Evolutionary conservation across 2,797 vertebrate species (phyloP), one percentile per base, ranked within the genome.

Genomic region (Lepus oiostolus): DNA sequence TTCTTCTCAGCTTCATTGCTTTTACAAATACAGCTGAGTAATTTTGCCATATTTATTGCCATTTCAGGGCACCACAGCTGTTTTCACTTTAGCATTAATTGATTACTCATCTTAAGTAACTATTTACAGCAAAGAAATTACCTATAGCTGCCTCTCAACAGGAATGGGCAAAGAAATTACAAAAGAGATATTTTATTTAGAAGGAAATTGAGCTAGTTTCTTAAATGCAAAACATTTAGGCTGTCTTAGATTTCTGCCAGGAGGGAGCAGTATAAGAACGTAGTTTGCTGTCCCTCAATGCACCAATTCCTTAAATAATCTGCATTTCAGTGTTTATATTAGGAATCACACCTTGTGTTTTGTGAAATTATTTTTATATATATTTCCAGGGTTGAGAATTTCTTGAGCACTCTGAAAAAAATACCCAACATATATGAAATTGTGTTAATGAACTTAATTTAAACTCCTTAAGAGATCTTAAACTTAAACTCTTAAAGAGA

Each of bases 341-440:
- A 97, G 94, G 89, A 96, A 95, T 97, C 97, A 96, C 80, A 94
- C 96, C 86, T 76, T 97, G 88, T 93, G 92, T 97, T 97, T 97
- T 96, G 96, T 96, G 97, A 97, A 98, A 97, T 97, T 96, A 97
- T 96, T 97, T 98, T 98, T 98, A 96, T 60, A 92, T 96, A 47
- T 97, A 97, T 98, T 98, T 97, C 87, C 63, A 91, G 87, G 94
- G 72, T 81, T 96, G 90, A 97, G 80, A 97, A 97, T 93, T 95
- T 93, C 26, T 28, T 95, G 87, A 96, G 94, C 91, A 93, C 94
- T 97, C 96, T 95, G 93, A 91, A 95, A 72, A 82, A 85, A 58
- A 72, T 32, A 93, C 3, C 19, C 14, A 92, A 16, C 16, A 85
- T 65, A 50, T 60, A 83, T 0, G 82, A 84, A 93, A 84, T 50